phyloP scores from a whole-genome alignment of 1,140 invertebrate genomes.

The Drosophila chauvacae region DNA sequence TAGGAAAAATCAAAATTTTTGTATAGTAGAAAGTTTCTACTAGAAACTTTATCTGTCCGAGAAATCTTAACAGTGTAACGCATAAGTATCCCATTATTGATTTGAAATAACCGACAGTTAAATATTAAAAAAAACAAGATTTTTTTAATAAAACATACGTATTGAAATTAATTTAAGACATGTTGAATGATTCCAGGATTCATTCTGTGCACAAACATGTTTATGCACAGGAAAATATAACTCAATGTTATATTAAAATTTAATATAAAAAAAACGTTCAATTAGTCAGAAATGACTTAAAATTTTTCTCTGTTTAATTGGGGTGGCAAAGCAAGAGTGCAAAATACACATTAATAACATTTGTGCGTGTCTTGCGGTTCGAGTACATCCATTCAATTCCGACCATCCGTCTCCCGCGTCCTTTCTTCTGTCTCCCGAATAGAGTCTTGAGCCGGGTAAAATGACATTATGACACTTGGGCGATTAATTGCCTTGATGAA shows the following conservation, averaged over 20 bases:
- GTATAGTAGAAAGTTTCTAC: no score
- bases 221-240: no score
- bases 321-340: conserved; percentile 37
- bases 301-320: conserved; percentile 14
- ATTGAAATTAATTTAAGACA: background rate
- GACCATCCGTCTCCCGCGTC: no score
- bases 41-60: background rate
- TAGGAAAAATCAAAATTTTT: background rate
- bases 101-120: background rate
- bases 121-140: background rate
- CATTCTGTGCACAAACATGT: no score
- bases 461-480: conserved; percentile 62
- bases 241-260: no score
- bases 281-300: background rate
- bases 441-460: conserved; percentile 27
- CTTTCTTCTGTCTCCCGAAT: background rate
- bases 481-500: conserved; percentile 79
- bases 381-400: conserved; percentile 31
- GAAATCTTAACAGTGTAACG: background rate
- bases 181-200: background rate
- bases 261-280: background rate
- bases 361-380: conserved; percentile 60
- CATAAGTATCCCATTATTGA: background rate
- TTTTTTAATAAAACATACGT: background rate
- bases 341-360: conserved; percentile 70